Conservation (phyloP, 1,140 invertebrate species). For the Cotesia vestalis region DNA sequence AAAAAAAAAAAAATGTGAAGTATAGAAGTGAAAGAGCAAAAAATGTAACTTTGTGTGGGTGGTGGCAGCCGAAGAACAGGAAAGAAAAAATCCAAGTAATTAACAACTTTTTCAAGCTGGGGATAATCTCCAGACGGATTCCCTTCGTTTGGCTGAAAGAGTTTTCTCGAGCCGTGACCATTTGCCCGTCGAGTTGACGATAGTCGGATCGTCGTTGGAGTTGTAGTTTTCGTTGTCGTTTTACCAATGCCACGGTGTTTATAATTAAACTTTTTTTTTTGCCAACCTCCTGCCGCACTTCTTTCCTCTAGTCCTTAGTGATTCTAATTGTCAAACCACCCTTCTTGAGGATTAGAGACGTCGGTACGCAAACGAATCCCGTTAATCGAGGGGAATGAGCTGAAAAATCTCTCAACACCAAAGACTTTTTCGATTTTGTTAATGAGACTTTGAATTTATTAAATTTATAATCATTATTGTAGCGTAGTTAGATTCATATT, state of each 20-base stretch:
- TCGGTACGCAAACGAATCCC: constrained; percentile 28
- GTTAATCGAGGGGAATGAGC: constrained; percentile 32
- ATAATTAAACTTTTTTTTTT: constrained; percentile 46
- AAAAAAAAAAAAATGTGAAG: constrained; percentile 36
- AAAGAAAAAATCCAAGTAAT: constrained; percentile 65
- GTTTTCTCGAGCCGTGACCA: constrained; percentile 65
- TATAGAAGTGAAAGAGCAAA: constrained; percentile 36
- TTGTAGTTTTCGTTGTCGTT: constrained; percentile 41
- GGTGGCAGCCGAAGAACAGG: constrained; percentile 29
- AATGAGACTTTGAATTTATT: too few relatives aligned
- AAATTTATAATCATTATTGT: too few relatives aligned
- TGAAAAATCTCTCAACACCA: constrained; percentile 12
- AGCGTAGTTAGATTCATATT: too few relatives aligned
- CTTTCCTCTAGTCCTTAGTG: constrained; percentile 56
- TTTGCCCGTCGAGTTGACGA: constrained; percentile 57
- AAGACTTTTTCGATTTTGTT: constrained; percentile 1
- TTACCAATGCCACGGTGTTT: constrained; percentile 40
- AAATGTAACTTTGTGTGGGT: constrained; percentile 31
- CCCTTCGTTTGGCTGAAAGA: constrained; percentile 66
- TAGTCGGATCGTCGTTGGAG: too few relatives aligned
- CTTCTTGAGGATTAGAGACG: constrained; percentile 35
- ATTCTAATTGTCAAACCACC: constrained; percentile 63
- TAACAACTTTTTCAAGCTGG: constrained; percentile 67
- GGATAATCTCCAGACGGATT: constrained; percentile 67
- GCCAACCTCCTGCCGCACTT: constrained; percentile 34